A percentile compares a stretch with the other conserved stretches of the same genome.
These are phyloP conservation scores for Noctua pronuba DNA, from an alignment of 2,888 invertebrate species.

Conservation along the genomic window DNA sequence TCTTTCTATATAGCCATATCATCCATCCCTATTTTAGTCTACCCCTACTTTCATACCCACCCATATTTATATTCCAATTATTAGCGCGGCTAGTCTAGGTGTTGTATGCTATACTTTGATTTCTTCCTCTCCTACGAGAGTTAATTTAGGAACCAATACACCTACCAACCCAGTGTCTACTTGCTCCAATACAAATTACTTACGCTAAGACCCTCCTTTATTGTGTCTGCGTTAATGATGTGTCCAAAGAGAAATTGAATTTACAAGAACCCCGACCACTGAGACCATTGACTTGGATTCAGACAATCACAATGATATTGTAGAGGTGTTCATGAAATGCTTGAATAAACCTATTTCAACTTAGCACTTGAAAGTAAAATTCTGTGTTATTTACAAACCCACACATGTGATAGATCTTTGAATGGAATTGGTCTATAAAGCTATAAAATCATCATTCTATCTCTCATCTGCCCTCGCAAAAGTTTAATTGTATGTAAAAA, in stretches of 20 bases:
- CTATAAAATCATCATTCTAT: not conserved
- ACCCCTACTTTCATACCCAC: not conserved
- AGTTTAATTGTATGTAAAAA: not conserved
- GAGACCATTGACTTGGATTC: not conserved
- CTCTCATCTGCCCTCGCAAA: not conserved
- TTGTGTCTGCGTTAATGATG: slow-evolving; percentile 35
- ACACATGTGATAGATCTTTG: not conserved
- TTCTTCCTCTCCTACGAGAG: not conserved
- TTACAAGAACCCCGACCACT: not conserved
- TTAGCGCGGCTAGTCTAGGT: too few species aligned
- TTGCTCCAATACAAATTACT: slow-evolving; percentile 25
- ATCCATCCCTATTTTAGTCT: not conserved
- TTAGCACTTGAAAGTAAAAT: not conserved
- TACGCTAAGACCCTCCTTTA: slow-evolving; percentile 37
- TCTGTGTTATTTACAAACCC: not conserved
- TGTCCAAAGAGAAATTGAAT: slow-evolving; percentile 17
- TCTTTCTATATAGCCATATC: not conserved
- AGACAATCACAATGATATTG: not conserved
- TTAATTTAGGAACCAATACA: slow-evolving; percentile 2
- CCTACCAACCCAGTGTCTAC: not conserved
- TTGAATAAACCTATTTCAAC: not conserved
- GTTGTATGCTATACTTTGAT: not conserved
- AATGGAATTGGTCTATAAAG: not conserved
- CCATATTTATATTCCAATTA: not conserved
- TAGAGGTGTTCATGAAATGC: too few species aligned